Evolutionary conservation across 2,113 vertebrate species (phyloP).

Genomic region (Pipa parva): DNA sequence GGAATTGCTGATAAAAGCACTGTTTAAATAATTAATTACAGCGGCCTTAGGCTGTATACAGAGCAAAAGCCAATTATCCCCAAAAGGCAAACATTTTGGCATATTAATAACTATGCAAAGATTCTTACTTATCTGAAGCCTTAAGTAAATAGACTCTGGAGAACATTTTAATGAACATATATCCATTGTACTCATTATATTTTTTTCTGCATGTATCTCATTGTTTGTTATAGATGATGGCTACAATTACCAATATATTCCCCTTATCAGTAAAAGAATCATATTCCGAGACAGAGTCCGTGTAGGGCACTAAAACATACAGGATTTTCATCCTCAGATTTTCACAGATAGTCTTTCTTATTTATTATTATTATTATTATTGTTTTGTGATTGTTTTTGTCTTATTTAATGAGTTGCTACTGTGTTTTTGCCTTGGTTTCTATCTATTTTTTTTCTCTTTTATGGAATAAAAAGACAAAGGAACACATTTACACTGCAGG

Average conservation of each 20-base stretch:
- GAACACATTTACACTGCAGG: too few species aligned
- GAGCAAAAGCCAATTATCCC: conserved; percentile 29
- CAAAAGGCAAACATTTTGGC: conserved; percentile 26
- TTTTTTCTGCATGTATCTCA: conserved; percentile 15
- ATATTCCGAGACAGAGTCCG: conserved; percentile 1
- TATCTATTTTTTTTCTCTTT: too few species aligned
- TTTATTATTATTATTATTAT: too few species aligned
- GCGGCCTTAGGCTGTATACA: not conserved
- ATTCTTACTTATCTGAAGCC: conserved; percentile 14
- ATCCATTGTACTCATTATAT: conserved; percentile 15
- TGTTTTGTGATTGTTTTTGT: too few species aligned
- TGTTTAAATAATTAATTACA: conserved; percentile 20
- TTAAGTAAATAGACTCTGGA: conserved; percentile 23
- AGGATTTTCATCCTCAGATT: too few species aligned
- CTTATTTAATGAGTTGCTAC: too few species aligned
- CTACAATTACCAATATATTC: conserved; percentile 18
- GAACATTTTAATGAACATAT: conserved; percentile 14
- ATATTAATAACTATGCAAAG: conserved; percentile 28
- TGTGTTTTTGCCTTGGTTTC: too few species aligned
- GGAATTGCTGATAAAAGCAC: not conserved
- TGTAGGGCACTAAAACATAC: not conserved
- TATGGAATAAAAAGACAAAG: too few species aligned
- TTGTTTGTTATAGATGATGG: conserved; percentile 32
- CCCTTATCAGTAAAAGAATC: conserved; percentile 6
- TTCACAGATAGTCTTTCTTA: too few species aligned